Base-by-base conservation (phyloP, 2,113 vertebrate species). In the Tachuris rubrigastra region DNA sequence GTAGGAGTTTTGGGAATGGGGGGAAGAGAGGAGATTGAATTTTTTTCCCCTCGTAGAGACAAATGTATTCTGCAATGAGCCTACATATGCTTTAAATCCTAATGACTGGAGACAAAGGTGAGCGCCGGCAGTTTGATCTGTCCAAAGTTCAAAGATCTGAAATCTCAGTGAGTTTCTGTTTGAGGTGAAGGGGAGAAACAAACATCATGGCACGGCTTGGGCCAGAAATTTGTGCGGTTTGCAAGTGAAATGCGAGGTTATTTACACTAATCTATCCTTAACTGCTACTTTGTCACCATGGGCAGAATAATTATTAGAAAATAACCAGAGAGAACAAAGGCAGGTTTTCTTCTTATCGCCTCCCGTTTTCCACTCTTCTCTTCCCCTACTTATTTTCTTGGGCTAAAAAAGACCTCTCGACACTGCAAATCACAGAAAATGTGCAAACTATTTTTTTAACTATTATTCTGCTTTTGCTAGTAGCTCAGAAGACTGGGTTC, bases 131-230 rank as follows among this genome's bases (percentile, higher is more conserved):
- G 96, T 82, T 91, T 93, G 88, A 92, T 90, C 89, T 92, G 97
- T 96, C 95, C 97, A 98, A 98, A 98, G 98, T 98, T 98, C 97
- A 98, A 50, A 93, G 93, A 96, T 96, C 83, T 84, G 62, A 96
- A 95, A 97, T 95, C 95, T 95, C 95, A 88, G 50, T 77, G 84
- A 89, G 94, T 92, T 96, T 95, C 85, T 94, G 86, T 94, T 93
- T 92, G 93, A 79, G 96, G 77, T 84, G 91, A 86, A 96, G 93
- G 81, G 58, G 77, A 95, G 94, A 97, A 97, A 96, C 65, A 89
- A 93, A 96, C 87, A 92, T 41, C n/a, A 11, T 69, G 72, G 91
- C 77, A 85, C 27, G 22, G 71, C 65, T 93, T 86, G 72, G 73
- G 63, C 75, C 81, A 89, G 73, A 91, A 87, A 92, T 74, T 65